Evolutionary conservation across 2,888 invertebrate genomes (phyloP), one percentile per base, ranked within the genome.

Genomic region (Ferrisia virgata): DNA sequence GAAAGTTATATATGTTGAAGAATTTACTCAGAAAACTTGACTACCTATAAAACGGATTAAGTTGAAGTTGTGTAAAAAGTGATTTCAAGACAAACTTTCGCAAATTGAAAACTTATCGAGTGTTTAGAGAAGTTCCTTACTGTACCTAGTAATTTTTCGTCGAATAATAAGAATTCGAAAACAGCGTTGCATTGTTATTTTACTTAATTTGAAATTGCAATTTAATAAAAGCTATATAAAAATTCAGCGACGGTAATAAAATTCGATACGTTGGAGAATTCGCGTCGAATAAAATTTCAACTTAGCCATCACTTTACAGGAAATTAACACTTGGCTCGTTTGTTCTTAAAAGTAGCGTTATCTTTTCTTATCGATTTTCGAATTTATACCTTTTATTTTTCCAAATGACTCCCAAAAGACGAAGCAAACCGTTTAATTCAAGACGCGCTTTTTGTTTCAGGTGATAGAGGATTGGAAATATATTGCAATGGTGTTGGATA

Each of bases 401-500:
- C 18, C 28, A 18, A 76, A 76, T 76, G 36, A 36, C 72, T 76
- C 72, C 72, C 72, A 33, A 36, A 33, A 76, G 72, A 53, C 53
- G 22, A 76, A 18, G 18, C 72, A 1, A 36, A 18, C 2, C 22
- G 22, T 40, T 76, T 76, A 76, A 76, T 31, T 36, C 18, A 36
- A 22, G 53, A 78, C 9, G 47, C 13, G 2, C 5, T 15, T 36
- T 76, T 79, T 84, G 9, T 43, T 82, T 11, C 90, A 96, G 96
- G 95, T 96, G 88, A 95, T 95, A 89, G 97, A 97, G 90, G 98
- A 98, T 90, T 98, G 98, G 98, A 98, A 98, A 89, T 98, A 97
- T 91, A 97, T 98, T 85, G 93, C 93, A 86, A 95, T 98, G 96
- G 98, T 98, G 86, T 91, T 98, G 89, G 98, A 98, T 90, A 93